These are phyloP conservation scores for Pangasianodon hypophthalmus DNA, from an alignment of 2,113 vertebrate species.

Conservation along the genomic window DNA sequence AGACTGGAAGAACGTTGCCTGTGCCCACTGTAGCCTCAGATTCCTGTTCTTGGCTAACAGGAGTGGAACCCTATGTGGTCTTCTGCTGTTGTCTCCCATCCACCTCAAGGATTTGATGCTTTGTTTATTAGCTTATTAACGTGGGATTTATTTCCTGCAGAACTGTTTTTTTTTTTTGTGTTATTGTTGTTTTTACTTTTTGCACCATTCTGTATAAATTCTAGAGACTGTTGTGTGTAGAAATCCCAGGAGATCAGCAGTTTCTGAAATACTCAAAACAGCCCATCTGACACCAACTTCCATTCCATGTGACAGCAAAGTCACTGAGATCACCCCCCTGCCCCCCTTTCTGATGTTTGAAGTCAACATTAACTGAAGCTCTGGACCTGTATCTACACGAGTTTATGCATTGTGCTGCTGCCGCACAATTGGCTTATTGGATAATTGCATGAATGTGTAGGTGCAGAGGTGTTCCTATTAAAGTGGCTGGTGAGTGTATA, in stretches of 20 bases:
- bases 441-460: background rate
- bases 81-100: background rate
- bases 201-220: too few relatives aligned
- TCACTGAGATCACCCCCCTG: too few relatives aligned
- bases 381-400: too few relatives aligned
- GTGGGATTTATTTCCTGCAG: too few relatives aligned
- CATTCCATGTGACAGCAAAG: too few relatives aligned
- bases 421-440: background rate
- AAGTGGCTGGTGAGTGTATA: background rate
- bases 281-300: too few relatives aligned
- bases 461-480: background rate
- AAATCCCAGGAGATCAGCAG: too few relatives aligned
- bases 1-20: background rate
- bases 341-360: background rate
- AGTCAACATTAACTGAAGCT: background rate
- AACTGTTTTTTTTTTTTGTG: too few relatives aligned
- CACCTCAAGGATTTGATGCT: background rate
- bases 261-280: too few relatives aligned
- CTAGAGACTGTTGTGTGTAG: too few relatives aligned
- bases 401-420: background rate
- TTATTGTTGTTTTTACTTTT: too few relatives aligned
- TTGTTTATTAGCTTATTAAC: background rate
- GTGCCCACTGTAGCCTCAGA: background rate
- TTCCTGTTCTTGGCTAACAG: background rate
- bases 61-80: background rate